Base-by-base conservation (phyloP, 2,888 invertebrate genomes). In the Hirtodrosophila confusa region DNA sequence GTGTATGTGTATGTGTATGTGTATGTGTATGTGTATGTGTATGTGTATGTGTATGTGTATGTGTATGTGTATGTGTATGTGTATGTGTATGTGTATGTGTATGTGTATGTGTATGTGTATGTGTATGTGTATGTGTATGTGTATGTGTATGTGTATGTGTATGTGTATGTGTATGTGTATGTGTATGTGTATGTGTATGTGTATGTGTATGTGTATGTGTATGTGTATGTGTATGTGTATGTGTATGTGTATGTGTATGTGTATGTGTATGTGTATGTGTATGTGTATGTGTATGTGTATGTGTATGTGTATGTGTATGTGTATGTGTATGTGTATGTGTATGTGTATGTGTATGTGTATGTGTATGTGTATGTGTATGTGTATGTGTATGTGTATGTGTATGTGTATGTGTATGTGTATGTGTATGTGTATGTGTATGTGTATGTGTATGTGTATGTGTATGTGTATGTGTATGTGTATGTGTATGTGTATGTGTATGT, bases 1-100 rank as follows among this genome's bases (percentile, higher is more conserved):
- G 17, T 17, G 17, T 17, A 17, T 17, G 17, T 17, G 17, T 1
- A 17, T 17, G 17, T 17, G 17, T 17, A 1, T 17, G 1, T 17
- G 17, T n/a, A n/a, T n/a, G n/a, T n/a, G 78, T 55, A 4, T 33
- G 40, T 55, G 57, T 40, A 55, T 71, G 41, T 49, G 17, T 17
- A 17, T 17, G 17, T 17, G 17, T 17, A 17, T 17, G 17, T 17
- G 17, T 17, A 17, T 17, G 17, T 17, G 17, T 1, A 17, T 17
- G 17, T 17, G 17, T 17, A 1, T 17, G 1, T 17, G 17, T n/a
- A n/a, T n/a, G n/a, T n/a, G 78, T 55, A 4, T 33, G 40, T 55
- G 57, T 40, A 55, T 71, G 41, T 49, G 17, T 17, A 17, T 17
- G 17, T 17, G 17, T 17, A 17, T 17, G 17, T 17, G 17, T 17